These are phyloP conservation scores for Xestia c-nigrum DNA, from an alignment of 2,888 invertebrate species.

Conservation along the genomic window DNA sequence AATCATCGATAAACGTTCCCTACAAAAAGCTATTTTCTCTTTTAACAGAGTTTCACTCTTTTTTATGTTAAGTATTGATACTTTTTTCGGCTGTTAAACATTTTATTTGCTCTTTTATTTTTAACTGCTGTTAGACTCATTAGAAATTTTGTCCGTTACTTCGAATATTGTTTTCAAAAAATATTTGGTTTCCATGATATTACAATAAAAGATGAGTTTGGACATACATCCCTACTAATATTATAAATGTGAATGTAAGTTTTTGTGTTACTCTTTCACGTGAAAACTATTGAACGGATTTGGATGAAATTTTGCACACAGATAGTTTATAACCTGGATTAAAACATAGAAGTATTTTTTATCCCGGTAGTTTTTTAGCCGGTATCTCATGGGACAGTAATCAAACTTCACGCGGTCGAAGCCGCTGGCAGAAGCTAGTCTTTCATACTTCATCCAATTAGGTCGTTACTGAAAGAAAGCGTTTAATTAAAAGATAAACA, in stretches of 20 bases:
- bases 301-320: too few species aligned
- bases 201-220: neutral
- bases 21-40: conserved; percentile 58
- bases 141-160: neutral
- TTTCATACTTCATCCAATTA: neutral
- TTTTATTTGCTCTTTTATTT: conserved; percentile 50
- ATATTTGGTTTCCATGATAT: neutral
- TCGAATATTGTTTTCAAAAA: neutral
- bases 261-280: too few species aligned
- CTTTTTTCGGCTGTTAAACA: conserved; percentile 36
- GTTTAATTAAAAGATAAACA: neutral
- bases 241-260: too few species aligned
- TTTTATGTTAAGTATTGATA: conserved; percentile 47
- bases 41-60: conserved; percentile 53
- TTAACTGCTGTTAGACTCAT: conserved; percentile 23
- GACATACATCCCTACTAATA: too few species aligned
- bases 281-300: too few species aligned
- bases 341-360: too few species aligned
- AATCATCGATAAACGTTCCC: conserved; percentile 45
- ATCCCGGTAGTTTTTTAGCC: too few species aligned
- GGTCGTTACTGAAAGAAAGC: neutral
- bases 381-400: too few species aligned
- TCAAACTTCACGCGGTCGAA: too few species aligned
- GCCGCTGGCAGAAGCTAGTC: too few species aligned
- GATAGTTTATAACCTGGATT: too few species aligned